Evolutionary conservation across 2,797 vertebrate species (phyloP), one percentile per base, ranked within the genome.

Genomic region (Myoxocephalus aenaeus): DNA sequence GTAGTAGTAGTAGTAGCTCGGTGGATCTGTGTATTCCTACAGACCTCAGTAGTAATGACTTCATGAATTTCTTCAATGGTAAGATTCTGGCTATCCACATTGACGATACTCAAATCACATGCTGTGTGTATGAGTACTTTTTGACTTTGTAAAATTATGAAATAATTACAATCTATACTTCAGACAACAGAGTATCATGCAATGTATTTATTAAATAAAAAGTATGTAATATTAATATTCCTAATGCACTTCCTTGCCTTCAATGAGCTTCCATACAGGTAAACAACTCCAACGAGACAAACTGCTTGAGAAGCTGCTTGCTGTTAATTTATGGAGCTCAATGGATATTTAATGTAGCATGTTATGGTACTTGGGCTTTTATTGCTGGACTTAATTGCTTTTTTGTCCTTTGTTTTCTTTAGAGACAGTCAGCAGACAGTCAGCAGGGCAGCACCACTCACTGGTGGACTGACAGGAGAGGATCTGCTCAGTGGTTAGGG

Each of bases 361-460:
- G 92, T 93, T 89, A 94, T 92, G 92, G 81, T 90, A 85, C 90
- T 93, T 73, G 42, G 59, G 80, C 86, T 88, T 93, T 95, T 92
- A 95, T 90, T 75, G 79, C 86, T 56, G 17, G 32, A 82, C 84
- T 89, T 94, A 95, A 95, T 95, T 85, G 88, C 79, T 87, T 92
- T 86, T 95, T 91, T 75, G 93, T 92, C 92, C 94, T 94, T 93
- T 94, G 93, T 92, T 94, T 93, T 94, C 92, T 92, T 92, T 93
- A 73, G 65, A 58, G 83, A 92, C 82, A 66, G 86, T 90, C 82
- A 85, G 74, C 86, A 83, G 86, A 76, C 82, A 80, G 85, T 63
- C 66, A 51, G 81, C 70, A 36, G 53, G 1, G 18, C 44, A 12
- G 34, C 34, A 63, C 59, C 25, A 13, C 51, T 27, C 51, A 25